These are phyloP conservation scores for Dromius quadrimaculatus DNA, from an alignment of 2,888 invertebrate genomes.

Conservation along the genomic window DNA sequence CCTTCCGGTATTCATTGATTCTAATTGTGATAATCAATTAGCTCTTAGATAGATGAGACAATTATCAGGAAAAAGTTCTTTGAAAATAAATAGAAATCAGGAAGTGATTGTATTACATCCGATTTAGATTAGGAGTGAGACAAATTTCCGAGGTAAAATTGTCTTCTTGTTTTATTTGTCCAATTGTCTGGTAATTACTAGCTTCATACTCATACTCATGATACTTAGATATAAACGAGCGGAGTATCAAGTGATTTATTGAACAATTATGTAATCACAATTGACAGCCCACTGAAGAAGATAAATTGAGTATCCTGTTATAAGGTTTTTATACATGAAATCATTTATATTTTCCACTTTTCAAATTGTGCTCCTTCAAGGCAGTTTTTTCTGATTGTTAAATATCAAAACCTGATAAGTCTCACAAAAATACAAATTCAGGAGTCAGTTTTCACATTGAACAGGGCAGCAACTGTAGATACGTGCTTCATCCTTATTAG, in stretches of 20 bases:
- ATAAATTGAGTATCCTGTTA: conserved; percentile 25
- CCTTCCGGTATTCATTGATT: no score
- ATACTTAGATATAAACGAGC: conserved; percentile 1
- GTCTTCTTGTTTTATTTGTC: conserved; percentile 23
- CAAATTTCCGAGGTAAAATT: conserved; percentile 6
- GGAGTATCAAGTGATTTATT: conserved; percentile 23
- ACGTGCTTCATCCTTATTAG: no score
- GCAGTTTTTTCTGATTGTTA: no score
- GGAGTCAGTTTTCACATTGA: no score
- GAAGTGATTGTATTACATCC: conserved; percentile 24
- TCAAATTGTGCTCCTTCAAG: background rate
- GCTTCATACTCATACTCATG: conserved; percentile 5
- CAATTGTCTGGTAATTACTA: conserved; percentile 23
- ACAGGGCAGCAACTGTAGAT: no score
- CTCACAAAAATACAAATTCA: no score
- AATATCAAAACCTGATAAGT: no score
- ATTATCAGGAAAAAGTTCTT: no score
- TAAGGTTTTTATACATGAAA: background rate
- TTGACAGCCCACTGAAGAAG: conserved; percentile 21
- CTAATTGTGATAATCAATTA: no score
- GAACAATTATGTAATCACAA: conserved; percentile 28
- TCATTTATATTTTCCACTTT: background rate
- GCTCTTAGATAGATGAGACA: no score
- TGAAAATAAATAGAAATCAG: conserved; percentile 14
- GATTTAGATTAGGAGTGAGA: conserved; percentile 15